Evolutionary conservation across 2,888 invertebrate genomes (phyloP).

Genomic region (Teinopalpus imperialis): DNA sequence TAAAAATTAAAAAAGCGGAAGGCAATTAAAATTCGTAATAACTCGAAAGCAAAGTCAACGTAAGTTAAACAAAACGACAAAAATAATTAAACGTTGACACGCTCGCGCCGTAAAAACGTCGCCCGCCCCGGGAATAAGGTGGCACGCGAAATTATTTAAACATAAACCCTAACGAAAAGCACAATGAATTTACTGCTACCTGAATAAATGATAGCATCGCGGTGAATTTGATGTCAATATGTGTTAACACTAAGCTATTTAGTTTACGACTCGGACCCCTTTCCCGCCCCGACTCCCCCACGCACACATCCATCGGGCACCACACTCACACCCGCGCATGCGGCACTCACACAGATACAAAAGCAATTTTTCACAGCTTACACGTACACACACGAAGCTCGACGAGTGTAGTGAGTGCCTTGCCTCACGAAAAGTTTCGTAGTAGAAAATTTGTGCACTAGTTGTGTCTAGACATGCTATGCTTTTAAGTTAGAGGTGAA

Average conservation of each 20-base stretch:
- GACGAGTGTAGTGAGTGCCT: constrained; percentile 70
- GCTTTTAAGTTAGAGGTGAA: constrained; percentile 73
- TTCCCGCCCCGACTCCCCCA: constrained; percentile 49
- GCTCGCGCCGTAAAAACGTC: constrained; percentile 46
- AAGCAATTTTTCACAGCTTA: constrained; percentile 77
- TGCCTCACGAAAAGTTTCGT: constrained; percentile 77
- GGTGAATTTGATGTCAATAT: constrained; percentile 82
- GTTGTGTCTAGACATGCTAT: constrained; percentile 78
- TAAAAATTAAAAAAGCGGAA: constrained; percentile 25
- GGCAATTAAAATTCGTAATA: constrained; percentile 73
- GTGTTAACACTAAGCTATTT: constrained; percentile 83
- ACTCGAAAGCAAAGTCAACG: constrained; percentile 66
- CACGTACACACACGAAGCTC: constrained; percentile 58
- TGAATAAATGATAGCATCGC: constrained; percentile 81
- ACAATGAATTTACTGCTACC: constrained; percentile 71
- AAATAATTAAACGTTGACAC: constrained; percentile 70
- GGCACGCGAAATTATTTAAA: constrained; percentile 48
- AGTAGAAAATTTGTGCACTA: constrained; percentile 77
- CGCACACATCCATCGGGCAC: constrained; percentile 45
- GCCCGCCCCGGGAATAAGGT: constrained; percentile 37
- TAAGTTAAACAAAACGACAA: constrained; percentile 70
- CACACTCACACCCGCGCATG: constrained; percentile 45
- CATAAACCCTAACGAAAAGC: constrained; percentile 57
- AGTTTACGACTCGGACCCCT: constrained; percentile 77
- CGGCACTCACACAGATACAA: constrained; percentile 51